A percentile compares a stretch with the other conserved stretches of the same genome.
Conservation (phyloP, 1,140 invertebrate species). For the Drosophila simulans region DNA sequence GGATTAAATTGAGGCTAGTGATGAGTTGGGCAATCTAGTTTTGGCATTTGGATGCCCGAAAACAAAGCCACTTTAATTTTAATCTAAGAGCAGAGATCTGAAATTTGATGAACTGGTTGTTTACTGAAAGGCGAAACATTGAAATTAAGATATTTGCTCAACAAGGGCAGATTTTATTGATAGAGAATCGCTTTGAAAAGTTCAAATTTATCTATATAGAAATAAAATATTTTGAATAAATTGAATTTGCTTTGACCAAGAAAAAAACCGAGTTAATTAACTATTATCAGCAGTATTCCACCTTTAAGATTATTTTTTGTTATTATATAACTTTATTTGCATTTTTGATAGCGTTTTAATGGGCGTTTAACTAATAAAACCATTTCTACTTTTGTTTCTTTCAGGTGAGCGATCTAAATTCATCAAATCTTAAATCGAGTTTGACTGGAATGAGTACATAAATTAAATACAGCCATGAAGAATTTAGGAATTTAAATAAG, state of each 20-base stretch:
- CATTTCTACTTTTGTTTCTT: conserved; percentile 36
- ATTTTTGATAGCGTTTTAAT: conserved; percentile 35
- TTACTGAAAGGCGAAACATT: conserved; percentile 7
- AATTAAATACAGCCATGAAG: background rate
- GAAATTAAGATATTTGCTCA: conserved; percentile 2
- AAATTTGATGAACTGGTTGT: conserved; percentile 28
- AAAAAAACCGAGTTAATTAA: background rate
- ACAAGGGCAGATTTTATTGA: conserved; percentile 29
- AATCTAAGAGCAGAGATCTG: conserved; percentile 34
- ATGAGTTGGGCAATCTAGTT: conserved; percentile 16
- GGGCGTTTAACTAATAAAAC: conserved; percentile 35
- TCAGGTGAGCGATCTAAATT: conserved; percentile 45
- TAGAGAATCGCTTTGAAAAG: conserved; percentile 15
- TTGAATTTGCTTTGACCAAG: background rate
- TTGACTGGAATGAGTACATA: conserved; percentile 6
- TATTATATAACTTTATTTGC: conserved; percentile 13
- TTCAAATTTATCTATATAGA: conserved; percentile 4
- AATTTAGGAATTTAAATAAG: conserved; percentile 5
- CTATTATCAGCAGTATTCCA: background rate
- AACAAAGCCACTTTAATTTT: conserved; percentile 42
- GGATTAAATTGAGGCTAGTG: conserved; percentile 10
- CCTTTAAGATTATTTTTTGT: background rate
- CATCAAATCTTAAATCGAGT: conserved; percentile 39
- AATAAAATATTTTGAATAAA: background rate
- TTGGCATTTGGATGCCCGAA: conserved; percentile 23